Conservation (phyloP, 2,113 vertebrate species). For the Eulacestoma nigropectus region DNA sequence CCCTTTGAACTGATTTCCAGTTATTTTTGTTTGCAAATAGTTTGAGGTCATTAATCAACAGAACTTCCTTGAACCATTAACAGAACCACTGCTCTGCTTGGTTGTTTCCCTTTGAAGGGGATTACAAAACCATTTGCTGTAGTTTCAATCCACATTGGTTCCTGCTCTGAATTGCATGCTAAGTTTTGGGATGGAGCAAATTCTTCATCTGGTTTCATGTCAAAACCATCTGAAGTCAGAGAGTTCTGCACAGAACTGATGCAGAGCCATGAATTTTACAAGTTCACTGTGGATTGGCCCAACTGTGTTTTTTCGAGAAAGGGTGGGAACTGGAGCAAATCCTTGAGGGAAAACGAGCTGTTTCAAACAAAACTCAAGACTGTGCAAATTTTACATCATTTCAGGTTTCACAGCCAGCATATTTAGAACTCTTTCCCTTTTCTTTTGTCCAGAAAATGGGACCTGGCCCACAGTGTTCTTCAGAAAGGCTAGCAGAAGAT, state of each 20-base stretch:
- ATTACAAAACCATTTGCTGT: conserved; percentile 50
- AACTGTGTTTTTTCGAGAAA: background rate
- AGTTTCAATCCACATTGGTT: conserved; percentile 19
- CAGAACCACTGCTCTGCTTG: background rate
- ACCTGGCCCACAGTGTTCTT: background rate
- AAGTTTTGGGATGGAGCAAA: background rate
- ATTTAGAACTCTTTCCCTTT: background rate
- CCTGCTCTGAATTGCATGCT: conserved; percentile 7
- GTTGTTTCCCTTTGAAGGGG: conserved; percentile 52
- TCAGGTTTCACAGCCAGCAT: background rate
- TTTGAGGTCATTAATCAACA: conserved; percentile 38
- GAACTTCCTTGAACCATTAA: conserved; percentile 3
- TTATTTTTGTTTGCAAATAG: conserved; percentile 52
- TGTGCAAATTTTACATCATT: background rate
- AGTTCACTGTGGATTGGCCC: background rate
- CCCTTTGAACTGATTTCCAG: conserved; percentile 35
- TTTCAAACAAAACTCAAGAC: background rate
- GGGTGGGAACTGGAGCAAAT: background rate
- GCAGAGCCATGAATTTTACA: background rate
- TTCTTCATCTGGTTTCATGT: conserved; percentile 55
- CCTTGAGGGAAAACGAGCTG: background rate
- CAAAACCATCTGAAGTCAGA: conserved; percentile 44
- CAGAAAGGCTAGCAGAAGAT: background rate
- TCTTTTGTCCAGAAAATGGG: background rate
- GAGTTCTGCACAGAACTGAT: background rate